Evolutionary conservation across 2,888 invertebrate species (phyloP), one percentile per base, ranked within the genome.

Genomic region (Helobdella robusta): DNA sequence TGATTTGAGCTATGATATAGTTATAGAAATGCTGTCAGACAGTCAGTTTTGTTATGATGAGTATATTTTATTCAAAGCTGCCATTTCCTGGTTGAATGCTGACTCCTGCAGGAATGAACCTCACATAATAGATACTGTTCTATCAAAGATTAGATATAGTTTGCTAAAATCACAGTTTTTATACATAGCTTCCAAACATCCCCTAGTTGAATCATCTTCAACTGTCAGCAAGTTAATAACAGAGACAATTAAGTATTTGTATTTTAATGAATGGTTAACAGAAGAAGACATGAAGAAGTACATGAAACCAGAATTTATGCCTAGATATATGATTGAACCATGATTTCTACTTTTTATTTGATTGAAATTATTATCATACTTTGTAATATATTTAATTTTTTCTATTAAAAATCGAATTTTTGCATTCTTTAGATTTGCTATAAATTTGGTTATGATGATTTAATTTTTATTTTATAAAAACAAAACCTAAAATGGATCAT

Each of bases 31-130:
- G 50, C 59, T 71, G 6, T 25, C 54, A 4, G 69, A 71, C 34
- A 35, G 46, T 11, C 23, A 66, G 36, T 70, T 70, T 64, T 71
- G 62, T 48, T 67, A 65, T 44, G 62, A 65, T 23, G 71, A 71
- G 34, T 68, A 56, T 50, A 48, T 48, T 15, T 62, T 71, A 2
- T 71, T 69, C 50, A 44, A 60, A 11, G 70, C 71, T 0, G 66
- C 65, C 20, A 66, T 48, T 18, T 20, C 48, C 8, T 48, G 48
- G 48, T 23, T 48, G 23, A 20, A 48, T 5, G 23, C 20, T 25
- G 15, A 8, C 15, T 25, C 48, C 6, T 20, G 25, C 25, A 20
- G 48, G 25, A 48, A 25, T 25, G 25, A 48, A 23, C 48, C 48
- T 5, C 23, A 48, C 20, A 48, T 25, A 1, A 25, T 48, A 4